Percentiles rank a stretch among this genome's conserved stretches.
Conservation (phyloP, 1,140 invertebrate species). For the Ectropis grisescens region DNA sequence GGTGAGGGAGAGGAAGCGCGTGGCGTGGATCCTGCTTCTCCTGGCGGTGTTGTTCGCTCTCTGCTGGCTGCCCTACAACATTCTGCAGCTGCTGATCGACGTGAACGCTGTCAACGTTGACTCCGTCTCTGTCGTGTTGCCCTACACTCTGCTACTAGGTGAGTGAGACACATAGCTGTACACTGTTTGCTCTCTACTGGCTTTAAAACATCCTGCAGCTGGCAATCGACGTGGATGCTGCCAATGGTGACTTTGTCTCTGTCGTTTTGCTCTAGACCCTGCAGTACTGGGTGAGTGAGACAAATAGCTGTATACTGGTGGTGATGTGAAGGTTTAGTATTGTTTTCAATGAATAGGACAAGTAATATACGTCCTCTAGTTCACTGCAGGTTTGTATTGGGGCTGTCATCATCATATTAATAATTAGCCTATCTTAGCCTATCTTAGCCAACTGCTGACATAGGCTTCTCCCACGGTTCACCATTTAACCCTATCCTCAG, state of each 20-base stretch:
- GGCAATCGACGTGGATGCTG: slow-evolving; percentile 71
- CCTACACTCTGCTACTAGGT: slow-evolving; percentile 70
- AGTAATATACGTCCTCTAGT: too few species aligned
- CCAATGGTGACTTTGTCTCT: slow-evolving; percentile 38
- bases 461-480: too few species aligned
- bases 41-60: slow-evolving; percentile 81
- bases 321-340: too few species aligned
- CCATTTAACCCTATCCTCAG: too few species aligned
- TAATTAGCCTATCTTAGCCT: too few species aligned
- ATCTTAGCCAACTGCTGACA: too few species aligned
- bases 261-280: slow-evolving; percentile 64
- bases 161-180: too few species aligned
- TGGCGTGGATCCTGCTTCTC: slow-evolving; percentile 81
- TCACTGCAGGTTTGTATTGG: too few species aligned
- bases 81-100: slow-evolving; percentile 76
- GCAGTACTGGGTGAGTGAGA: slow-evolving; percentile 64
- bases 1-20: slow-evolving; percentile 77
- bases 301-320: too few species aligned
- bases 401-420: too few species aligned
- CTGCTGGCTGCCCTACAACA: slow-evolving; percentile 86
- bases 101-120: slow-evolving; percentile 58
- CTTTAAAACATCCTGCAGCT: slow-evolving; percentile 79
- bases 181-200: slow-evolving; percentile 84
- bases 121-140: slow-evolving; percentile 42
- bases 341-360: too few species aligned